Evolutionary conservation across 2,113 vertebrate genomes (phyloP), one percentile per base, ranked within the genome.

Genomic region (Scopus umbretta): DNA sequence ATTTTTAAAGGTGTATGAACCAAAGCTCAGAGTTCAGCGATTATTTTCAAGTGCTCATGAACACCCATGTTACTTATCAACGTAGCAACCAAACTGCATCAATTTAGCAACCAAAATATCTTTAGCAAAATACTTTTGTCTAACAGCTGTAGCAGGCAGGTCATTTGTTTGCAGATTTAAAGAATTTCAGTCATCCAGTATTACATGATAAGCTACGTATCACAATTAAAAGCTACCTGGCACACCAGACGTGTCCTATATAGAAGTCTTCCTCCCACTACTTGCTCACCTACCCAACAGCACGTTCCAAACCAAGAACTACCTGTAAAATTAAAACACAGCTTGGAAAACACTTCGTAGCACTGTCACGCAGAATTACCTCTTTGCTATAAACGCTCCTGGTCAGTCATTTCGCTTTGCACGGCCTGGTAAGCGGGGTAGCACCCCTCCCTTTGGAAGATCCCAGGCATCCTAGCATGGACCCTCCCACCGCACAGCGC

Each of bases 181-280:
- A 86, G 18, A 63, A 65, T 42, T 86, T 59, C 47, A 17, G 26
- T 21, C 32, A 75, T 27, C 21, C n/a, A 36, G 7, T 26, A 26
- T 22, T 27, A 43, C 0, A 0, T 3, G 5, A 73, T 17, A 55
- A 93, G 76, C 40, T 16, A 62, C 1, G 3, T 0, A 61, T 16
- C 68, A 30, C 21, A 67, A n/a, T 18, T 56, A 49, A 71, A 88
- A 94, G n/a, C 40, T 16, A 53, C 5, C 18, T 10, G 38, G 62
- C 25, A 61, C 11, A 4, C 26, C 26, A 22, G 43, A 25, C 59
- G 67, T 6, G 13, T 42, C 34, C 78, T 17, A 5, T 1, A 15
- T n/a, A 55, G 49, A 34, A 81, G 47, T 30, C 49, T 75, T 80
- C 53, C 71, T 84, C 62, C 29, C 32, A 23, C 59, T 71, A 38